Evolutionary conservation across 2,797 vertebrate genomes (phyloP).

Genomic region (Syngnathus rostellatus): DNA sequence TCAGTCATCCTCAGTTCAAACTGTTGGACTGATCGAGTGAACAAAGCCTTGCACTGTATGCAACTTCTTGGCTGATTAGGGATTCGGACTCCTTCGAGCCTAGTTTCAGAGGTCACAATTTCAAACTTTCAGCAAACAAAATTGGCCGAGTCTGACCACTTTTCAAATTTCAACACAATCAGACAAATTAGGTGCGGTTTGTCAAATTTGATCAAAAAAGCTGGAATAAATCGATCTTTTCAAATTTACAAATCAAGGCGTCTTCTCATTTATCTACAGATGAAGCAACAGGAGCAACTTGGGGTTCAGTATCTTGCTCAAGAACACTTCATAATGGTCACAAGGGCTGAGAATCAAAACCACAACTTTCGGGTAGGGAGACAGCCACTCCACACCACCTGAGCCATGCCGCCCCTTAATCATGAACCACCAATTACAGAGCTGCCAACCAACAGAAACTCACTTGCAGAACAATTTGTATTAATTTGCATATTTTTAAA

Average conservation of each 20-base stretch:
- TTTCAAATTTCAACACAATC: neutral
- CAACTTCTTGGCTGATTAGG: conserved; percentile 36
- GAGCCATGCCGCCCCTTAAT: no score
- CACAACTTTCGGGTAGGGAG: no score
- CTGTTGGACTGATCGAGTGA: conserved; percentile 32
- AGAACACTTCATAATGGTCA: no score
- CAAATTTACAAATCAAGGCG: neutral
- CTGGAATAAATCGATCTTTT: neutral
- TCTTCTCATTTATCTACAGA: no score
- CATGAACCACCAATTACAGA: no score
- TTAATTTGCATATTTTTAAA: no score
- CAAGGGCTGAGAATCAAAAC: no score
- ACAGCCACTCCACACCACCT: no score
- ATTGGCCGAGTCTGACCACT: neutral
- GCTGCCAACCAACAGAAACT: no score
- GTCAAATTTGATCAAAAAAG: neutral
- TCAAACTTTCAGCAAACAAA: neutral
- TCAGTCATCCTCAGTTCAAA: conserved; percentile 29
- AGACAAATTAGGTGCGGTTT: neutral
- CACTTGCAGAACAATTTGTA: no score
- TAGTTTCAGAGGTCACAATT: conserved; percentile 43
- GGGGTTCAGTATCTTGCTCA: no score
- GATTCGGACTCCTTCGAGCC: conserved; percentile 34
- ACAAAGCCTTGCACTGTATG: conserved; percentile 19
- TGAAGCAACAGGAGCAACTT: no score